Conservation (phyloP, 2,797 vertebrate species). For the Alauda arvensis region DNA sequence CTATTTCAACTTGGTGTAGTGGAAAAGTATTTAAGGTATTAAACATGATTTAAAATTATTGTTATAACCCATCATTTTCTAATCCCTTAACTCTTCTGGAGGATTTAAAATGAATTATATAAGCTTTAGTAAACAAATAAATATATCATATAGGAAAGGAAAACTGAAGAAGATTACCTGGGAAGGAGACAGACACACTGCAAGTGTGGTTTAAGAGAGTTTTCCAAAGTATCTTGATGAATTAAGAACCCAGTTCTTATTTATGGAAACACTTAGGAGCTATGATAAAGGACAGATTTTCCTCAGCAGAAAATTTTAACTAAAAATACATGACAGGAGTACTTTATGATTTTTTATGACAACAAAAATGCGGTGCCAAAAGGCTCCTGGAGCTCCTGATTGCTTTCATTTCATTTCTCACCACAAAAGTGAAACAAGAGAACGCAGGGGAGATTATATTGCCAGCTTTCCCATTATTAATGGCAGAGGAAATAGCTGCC, state of each 20-base stretch:
- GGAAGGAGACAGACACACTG: neutral
- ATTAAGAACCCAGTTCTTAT: neutral
- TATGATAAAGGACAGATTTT: neutral
- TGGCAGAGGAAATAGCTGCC: neutral
- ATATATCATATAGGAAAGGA: neutral
- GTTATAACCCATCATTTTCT: neutral
- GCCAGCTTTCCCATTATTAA: conserved; percentile 23
- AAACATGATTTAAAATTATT: neutral
- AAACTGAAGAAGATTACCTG: neutral
- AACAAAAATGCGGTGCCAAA: conserved; percentile 18
- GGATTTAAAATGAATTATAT: neutral
- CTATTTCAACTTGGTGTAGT: conserved; percentile 10
- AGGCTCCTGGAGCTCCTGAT: conserved; percentile 8
- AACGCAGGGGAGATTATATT: neutral
- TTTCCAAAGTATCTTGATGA: neutral
- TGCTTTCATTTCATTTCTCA: conserved; percentile 23
- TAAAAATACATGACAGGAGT: neutral
- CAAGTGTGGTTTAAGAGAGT: neutral
- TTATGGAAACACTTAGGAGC: neutral
- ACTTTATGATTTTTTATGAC: conserved; percentile 8
- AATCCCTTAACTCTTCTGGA: neutral
- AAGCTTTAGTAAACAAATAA: conserved; percentile 24
- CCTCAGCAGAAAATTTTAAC: neutral
- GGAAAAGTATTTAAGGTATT: neutral
- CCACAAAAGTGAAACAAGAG: neutral